phyloP scores from a whole-genome alignment of 2,888 invertebrate genomes.

The Trachelus troglodyta region DNA sequence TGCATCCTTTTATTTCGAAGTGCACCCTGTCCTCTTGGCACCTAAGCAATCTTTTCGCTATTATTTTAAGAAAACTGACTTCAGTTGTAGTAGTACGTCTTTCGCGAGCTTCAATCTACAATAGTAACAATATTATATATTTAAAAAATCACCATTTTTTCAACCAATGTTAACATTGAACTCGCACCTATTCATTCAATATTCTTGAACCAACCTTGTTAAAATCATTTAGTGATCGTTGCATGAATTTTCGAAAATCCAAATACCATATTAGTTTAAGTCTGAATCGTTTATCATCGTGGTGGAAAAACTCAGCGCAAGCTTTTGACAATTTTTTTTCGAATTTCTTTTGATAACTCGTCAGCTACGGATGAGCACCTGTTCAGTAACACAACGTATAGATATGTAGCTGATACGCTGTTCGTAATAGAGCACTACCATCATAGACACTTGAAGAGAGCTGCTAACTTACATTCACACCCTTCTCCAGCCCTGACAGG shows the following conservation, averaged over 20 bases:
- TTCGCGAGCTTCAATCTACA: not conserved
- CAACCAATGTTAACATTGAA: not conserved
- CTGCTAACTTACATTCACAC: conserved; percentile 14
- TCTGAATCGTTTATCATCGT: no score
- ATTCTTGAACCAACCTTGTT: not conserved
- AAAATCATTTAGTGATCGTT: not conserved
- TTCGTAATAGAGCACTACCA: not conserved
- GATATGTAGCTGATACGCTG: not conserved
- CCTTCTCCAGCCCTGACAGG: conserved; percentile 28
- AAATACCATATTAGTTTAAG: not conserved
- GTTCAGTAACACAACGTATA: not conserved
- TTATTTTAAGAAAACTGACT: not conserved
- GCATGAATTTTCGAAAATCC: not conserved
- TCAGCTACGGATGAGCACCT: not conserved
- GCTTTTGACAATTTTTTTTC: not conserved
- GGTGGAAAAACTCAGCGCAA: no score
- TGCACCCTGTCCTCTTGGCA: not conserved
- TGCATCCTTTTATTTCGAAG: conserved; percentile 29
- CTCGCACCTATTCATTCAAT: not conserved
- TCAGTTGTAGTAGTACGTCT: not conserved
- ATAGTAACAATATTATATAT: not conserved
- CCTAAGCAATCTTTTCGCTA: not conserved
- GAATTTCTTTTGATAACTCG: not conserved
- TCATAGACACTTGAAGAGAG: not conserved
- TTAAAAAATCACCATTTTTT: not conserved